Percentiles rank a stretch among this genome's conserved stretches.
These are phyloP conservation scores for Stigmatopora nigra DNA, from an alignment of 2,113 vertebrate species.

Conservation along the genomic window DNA sequence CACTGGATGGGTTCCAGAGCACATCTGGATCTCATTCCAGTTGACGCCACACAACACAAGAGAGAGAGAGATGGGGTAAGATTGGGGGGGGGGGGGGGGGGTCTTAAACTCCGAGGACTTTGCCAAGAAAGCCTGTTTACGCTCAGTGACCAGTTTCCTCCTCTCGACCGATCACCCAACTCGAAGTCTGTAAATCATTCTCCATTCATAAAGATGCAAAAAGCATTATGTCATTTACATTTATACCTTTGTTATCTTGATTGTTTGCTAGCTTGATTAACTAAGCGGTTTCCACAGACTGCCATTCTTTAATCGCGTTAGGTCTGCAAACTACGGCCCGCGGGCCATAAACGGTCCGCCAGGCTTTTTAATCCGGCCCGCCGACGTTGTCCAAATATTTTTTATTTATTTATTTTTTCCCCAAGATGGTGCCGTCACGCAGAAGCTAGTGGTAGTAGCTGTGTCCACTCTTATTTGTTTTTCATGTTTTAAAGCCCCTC, in stretches of 20 bases:
- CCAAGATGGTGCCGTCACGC: too few relatives aligned
- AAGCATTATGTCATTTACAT: conserved; percentile 26
- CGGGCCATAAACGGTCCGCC: too few relatives aligned
- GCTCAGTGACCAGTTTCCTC: conserved; percentile 48
- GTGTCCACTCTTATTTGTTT: too few relatives aligned
- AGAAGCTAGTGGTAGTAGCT: too few relatives aligned
- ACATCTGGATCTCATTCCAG: conserved; percentile 77
- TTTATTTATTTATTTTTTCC: too few relatives aligned
- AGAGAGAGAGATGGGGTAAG: conserved; percentile 19
- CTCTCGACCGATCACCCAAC: conserved; percentile 29
- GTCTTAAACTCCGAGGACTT: conserved; percentile 34
- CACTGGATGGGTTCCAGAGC: conserved; percentile 64
- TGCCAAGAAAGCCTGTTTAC: conserved; percentile 54
- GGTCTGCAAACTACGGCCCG: too few relatives aligned
- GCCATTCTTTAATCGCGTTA: too few relatives aligned
- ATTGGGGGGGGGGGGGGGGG: conserved; percentile 29
- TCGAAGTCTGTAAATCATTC: conserved; percentile 7
- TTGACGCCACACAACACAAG: conserved; percentile 68
- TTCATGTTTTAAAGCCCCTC: too few relatives aligned
- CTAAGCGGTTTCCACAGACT: too few relatives aligned
- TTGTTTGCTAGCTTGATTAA: too few relatives aligned
- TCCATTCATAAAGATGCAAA: background rate
- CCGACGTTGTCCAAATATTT: too few relatives aligned
- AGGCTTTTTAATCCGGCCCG: too few relatives aligned
- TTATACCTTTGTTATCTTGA: conserved; percentile 30